Percentiles rank a stretch among this genome's conserved stretches.
Conservation (phyloP, 2,113 vertebrate species). For the Columba janthina region DNA sequence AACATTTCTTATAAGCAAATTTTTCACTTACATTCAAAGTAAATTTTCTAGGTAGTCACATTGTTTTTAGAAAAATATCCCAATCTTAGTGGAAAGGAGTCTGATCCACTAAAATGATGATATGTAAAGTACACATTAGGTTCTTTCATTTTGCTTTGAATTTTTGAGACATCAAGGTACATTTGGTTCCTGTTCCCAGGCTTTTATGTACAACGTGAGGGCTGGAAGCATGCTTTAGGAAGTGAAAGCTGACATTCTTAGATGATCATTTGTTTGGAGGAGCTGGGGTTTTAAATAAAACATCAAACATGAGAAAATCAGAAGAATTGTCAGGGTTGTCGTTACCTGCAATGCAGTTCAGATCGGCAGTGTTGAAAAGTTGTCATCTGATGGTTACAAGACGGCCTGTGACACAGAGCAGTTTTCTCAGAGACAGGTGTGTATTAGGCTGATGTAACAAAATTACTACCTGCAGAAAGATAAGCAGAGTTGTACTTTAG, state of each 20-base stretch:
- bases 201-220: background rate
- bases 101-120: background rate
- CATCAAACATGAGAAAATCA: constrained; percentile 24
- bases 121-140: background rate
- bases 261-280: background rate
- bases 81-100: background rate
- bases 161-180: background rate
- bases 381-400: constrained; percentile 6
- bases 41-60: background rate
- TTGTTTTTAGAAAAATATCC: background rate
- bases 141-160: constrained; percentile 5
- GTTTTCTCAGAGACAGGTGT: constrained; percentile 28
- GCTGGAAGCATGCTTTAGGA: background rate
- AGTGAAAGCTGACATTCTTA: background rate
- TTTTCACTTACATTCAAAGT: background rate
- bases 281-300: constrained; percentile 28
- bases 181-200: background rate
- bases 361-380: background rate
- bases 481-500: background rate
- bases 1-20: background rate
- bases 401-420: constrained; percentile 8
- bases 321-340: background rate
- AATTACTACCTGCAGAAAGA: constrained; percentile 43
- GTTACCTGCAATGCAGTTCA: background rate
- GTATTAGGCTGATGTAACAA: constrained; percentile 29